Conservation (phyloP, 2,888 invertebrate genomes). For the Catotricha subobsoleta region DNA sequence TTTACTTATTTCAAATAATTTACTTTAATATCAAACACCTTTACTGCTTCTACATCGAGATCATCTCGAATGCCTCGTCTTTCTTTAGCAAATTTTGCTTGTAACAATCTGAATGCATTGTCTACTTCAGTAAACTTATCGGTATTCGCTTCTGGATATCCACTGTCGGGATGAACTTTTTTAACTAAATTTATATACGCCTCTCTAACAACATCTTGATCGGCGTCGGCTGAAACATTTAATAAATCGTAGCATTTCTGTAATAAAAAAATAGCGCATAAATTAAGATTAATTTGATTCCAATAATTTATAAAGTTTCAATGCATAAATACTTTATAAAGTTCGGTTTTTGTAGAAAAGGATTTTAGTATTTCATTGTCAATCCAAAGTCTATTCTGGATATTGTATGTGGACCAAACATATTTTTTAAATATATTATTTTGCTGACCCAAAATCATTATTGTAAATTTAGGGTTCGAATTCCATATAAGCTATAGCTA, state of each 20-base stretch:
- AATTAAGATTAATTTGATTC: no score
- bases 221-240: slow-evolving; percentile 45
- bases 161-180: slow-evolving; percentile 70
- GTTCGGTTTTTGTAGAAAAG: no score
- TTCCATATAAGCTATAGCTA: no score
- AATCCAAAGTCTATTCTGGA: no score
- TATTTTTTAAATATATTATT: no score
- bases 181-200: slow-evolving; percentile 63
- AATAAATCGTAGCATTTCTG: slow-evolving; percentile 52
- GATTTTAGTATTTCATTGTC: no score
- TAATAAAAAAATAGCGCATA: slow-evolving; percentile 13
- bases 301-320: no score
- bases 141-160: slow-evolving; percentile 47
- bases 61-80: slow-evolving; percentile 34
- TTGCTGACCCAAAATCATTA: no score
- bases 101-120: slow-evolving; percentile 52
- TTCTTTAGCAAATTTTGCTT: slow-evolving; percentile 46
- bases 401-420: no score
- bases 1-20: no score
- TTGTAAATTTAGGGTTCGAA: no score
- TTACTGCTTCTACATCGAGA: slow-evolving; percentile 27
- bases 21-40: slow-evolving; percentile 47
- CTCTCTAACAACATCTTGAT: slow-evolving; percentile 49
- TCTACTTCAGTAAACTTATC: slow-evolving; percentile 59
- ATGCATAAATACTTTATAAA: no score